A percentile compares a stretch with the other conserved stretches of the same genome.
Conservation (phyloP, 2,797 vertebrate genomes). For the Meriones psammophilus region DNA sequence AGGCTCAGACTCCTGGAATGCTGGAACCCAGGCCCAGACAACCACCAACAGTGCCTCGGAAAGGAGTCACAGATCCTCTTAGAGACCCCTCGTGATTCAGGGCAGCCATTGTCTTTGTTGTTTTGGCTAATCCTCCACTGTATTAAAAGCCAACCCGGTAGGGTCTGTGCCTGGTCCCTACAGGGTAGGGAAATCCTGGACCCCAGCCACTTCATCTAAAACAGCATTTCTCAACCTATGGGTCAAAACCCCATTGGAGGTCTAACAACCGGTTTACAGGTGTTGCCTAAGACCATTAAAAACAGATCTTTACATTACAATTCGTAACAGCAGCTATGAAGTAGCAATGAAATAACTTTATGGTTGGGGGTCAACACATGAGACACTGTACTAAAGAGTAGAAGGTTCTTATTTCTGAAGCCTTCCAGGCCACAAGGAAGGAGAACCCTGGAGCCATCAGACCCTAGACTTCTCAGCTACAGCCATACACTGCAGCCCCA, state of each 20-base stretch:
- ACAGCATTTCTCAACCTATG: neutral
- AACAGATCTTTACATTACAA: neutral
- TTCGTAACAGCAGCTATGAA: neutral
- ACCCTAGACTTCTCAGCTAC: neutral
- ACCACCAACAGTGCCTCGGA: neutral
- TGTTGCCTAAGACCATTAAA: neutral
- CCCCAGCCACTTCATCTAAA: neutral
- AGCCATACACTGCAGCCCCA: neutral
- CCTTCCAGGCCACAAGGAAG: neutral
- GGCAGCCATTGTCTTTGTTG: neutral
- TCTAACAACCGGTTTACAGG: neutral
- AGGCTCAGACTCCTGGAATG: neutral
- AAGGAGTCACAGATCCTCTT: neutral
- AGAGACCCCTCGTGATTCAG: neutral
- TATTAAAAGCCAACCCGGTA: neutral
- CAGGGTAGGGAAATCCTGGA: neutral
- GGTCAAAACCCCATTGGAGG: neutral
- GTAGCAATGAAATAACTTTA: neutral
- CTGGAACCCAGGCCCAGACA: neutral
- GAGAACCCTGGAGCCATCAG: neutral
- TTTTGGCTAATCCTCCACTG: neutral
- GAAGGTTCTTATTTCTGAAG: neutral
- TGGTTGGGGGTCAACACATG: neutral
- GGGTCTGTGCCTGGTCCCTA: neutral
- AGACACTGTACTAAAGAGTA: neutral